phyloP scores from a whole-genome alignment of 2,113 vertebrate genomes.

The Dinomys branickii region DNA sequence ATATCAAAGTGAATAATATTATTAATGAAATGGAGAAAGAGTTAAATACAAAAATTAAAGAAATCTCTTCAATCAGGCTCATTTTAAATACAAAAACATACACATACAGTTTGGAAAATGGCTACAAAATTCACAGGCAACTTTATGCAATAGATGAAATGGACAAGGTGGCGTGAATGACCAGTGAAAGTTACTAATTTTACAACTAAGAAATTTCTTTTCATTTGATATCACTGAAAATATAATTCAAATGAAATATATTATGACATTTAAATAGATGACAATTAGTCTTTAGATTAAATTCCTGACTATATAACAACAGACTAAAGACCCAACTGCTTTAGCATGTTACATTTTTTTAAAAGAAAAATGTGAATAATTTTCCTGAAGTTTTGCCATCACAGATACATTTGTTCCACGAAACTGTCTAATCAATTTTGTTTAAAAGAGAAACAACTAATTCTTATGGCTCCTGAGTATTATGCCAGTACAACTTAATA shows the following conservation, averaged over 20 bases:
- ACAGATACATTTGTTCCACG: slow-evolving; percentile 23
- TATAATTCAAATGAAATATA: slow-evolving; percentile 40
- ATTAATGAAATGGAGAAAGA: slow-evolving; percentile 49
- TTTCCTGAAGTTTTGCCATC: background rate
- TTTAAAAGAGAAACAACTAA: slow-evolving; percentile 50
- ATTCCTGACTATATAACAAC: slow-evolving; percentile 54
- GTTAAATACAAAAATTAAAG: slow-evolving; percentile 49
- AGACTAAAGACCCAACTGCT: slow-evolving; percentile 1
- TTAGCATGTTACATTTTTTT: slow-evolving; percentile 23
- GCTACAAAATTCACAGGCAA: slow-evolving; percentile 45
- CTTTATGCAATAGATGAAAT: background rate
- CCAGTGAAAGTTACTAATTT: background rate
- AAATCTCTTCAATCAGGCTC: slow-evolving; percentile 9
- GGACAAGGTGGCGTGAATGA: background rate
- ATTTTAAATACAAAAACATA: slow-evolving; percentile 50
- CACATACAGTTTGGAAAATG: slow-evolving; percentile 50
- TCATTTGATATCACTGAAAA: slow-evolving; percentile 1
- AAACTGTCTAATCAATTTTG: slow-evolving; percentile 45
- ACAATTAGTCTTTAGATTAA: slow-evolving; percentile 6
- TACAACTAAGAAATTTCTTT: slow-evolving; percentile 30
- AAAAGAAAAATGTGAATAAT: background rate
- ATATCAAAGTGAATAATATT: slow-evolving; percentile 31
- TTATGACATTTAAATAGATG: slow-evolving; percentile 16
- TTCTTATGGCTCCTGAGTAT: slow-evolving; percentile 14
- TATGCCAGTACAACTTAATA: background rate